phyloP scores from a whole-genome alignment of 2,888 invertebrate genomes.

The Thalpophila matura region DNA sequence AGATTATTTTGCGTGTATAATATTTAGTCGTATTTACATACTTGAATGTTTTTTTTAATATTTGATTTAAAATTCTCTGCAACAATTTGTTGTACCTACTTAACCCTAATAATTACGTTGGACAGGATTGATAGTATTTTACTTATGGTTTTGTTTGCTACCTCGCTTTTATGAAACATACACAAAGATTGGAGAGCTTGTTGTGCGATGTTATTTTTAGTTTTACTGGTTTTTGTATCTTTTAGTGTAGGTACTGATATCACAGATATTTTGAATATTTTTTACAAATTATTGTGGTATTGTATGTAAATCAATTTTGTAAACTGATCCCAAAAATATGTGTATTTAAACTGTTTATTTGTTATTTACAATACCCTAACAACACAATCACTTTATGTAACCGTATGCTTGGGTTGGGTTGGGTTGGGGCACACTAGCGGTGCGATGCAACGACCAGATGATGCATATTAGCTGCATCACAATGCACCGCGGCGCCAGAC shows the following conservation, averaged over 20 bases:
- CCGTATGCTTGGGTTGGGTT: too few relatives aligned
- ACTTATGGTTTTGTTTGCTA: slow-evolving; percentile 9
- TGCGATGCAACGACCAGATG: too few relatives aligned
- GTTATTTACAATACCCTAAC: too few relatives aligned
- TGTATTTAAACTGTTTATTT: slow-evolving; percentile 7
- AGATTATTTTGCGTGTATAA: too few relatives aligned
- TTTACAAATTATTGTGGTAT: too few relatives aligned
- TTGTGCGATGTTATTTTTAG: slow-evolving; percentile 5
- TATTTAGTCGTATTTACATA: not conserved
- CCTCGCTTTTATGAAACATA: slow-evolving; percentile 10
- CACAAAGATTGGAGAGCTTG: slow-evolving; percentile 8
- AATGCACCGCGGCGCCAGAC: too few relatives aligned
- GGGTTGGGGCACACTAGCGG: too few relatives aligned
- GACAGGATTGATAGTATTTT: not conserved
- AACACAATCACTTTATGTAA: too few relatives aligned
- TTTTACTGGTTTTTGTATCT: too few relatives aligned
- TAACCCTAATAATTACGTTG: not conserved
- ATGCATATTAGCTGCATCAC: not conserved
- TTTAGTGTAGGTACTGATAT: too few relatives aligned
- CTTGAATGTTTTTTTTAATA: not conserved
- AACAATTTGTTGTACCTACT: not conserved
- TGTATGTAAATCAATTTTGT: slow-evolving; percentile 60
- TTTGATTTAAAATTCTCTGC: not conserved
- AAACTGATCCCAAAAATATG: slow-evolving; percentile 80
- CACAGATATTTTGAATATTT: too few relatives aligned